Percentiles rank a stretch among this genome's conserved stretches.
phyloP scores from a whole-genome alignment of 1,140 invertebrate species.

The Neotoxoptera formosana region DNA sequence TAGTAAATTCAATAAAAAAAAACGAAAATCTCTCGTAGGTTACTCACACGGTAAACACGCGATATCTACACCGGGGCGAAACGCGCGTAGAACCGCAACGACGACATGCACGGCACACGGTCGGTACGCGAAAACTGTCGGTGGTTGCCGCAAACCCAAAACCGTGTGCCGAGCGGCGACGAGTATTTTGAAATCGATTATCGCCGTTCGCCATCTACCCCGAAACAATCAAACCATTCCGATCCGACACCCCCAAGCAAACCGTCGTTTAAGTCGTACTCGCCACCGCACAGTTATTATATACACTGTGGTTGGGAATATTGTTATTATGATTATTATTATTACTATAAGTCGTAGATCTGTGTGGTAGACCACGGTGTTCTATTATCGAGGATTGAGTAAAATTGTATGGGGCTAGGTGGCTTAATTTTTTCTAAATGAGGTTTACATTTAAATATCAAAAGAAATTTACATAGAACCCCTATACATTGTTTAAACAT shows the following conservation, averaged over 20 bases:
- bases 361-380: background rate
- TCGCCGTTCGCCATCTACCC: conserved; percentile 45
- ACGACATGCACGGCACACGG: background rate
- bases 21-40: background rate
- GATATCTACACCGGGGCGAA: background rate
- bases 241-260: background rate
- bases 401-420: background rate
- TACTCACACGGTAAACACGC: background rate
- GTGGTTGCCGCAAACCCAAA: background rate
- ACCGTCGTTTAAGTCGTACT: background rate
- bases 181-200: conserved; percentile 44
- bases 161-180: background rate
- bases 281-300: background rate
- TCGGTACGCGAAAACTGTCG: conserved; percentile 42
- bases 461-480: no score
- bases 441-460: no score
- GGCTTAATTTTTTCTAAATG: no score
- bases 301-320: background rate
- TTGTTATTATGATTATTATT: background rate
- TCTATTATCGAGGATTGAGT: background rate
- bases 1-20: background rate
- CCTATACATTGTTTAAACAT: no score
- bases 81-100: background rate
- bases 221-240: conserved; percentile 11
- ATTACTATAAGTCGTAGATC: background rate